phyloP scores from a whole-genome alignment of 2,888 invertebrate genomes.

The Leptogaster cylindrica region DNA sequence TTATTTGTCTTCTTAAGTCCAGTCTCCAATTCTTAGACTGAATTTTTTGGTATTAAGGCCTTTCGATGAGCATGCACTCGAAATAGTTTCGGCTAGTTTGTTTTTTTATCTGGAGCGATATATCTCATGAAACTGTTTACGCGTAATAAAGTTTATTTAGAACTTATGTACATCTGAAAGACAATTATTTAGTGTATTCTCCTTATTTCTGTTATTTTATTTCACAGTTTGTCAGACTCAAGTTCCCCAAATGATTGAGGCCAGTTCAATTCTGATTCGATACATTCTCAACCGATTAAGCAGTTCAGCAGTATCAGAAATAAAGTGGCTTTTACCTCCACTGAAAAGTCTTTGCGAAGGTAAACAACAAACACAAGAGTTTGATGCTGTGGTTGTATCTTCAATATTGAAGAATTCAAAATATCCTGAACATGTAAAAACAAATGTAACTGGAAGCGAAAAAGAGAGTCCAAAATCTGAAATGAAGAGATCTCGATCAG shows the following conservation, averaged over 20 bases:
- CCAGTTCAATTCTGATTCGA: conserved; percentile 72
- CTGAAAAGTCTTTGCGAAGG: conserved; percentile 76
- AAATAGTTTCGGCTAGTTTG: no score
- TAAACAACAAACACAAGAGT: conserved; percentile 71
- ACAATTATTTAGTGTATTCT: no score
- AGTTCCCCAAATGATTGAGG: conserved; percentile 71
- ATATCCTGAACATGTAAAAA: conserved; percentile 66
- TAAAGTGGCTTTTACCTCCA: conserved; percentile 70
- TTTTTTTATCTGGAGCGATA: no score
- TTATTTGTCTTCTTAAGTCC: no score
- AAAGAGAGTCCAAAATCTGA: conserved; percentile 68
- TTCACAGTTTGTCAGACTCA: conserved; percentile 71
- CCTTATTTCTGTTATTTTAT: no score
- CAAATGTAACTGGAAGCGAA: conserved; percentile 63
- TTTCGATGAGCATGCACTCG: no score
- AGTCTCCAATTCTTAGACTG: conserved; percentile 4
- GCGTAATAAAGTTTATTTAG: no score
- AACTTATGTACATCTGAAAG: no score
- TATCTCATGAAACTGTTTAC: no score
- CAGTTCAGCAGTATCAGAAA: conserved; percentile 60
- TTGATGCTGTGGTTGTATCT: conserved; percentile 78
- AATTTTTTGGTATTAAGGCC: background rate
- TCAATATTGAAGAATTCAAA: conserved; percentile 79
- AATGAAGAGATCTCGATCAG: conserved; percentile 68
- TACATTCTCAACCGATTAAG: conserved; percentile 66